Conservation (phyloP, 2,888 invertebrate genomes). For the Pycnomerus fuliginosus region DNA sequence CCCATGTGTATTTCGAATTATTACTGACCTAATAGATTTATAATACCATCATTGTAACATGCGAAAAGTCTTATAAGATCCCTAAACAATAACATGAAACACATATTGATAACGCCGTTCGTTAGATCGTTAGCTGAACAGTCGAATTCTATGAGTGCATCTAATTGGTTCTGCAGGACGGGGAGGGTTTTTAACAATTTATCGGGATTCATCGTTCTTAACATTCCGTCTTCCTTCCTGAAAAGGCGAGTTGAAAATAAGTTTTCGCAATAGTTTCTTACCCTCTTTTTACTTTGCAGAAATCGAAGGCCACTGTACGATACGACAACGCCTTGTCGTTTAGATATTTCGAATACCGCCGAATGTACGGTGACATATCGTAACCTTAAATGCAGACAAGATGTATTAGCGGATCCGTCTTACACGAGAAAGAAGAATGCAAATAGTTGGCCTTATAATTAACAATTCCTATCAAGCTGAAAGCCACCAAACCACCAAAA, state of each 20-base stretch:
- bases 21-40: slow-evolving; percentile 74
- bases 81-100: slow-evolving; percentile 97
- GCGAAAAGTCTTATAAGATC: slow-evolving; percentile 98
- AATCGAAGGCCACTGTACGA: slow-evolving; percentile 98
- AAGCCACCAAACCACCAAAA: slow-evolving; percentile 9
- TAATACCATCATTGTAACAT: slow-evolving; percentile 99
- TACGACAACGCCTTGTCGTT: slow-evolving; percentile 99
- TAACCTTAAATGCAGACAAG: slow-evolving; percentile 57
- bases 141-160: slow-evolving; percentile 97
- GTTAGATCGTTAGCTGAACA: slow-evolving; percentile 93
- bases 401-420: neutral
- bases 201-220: slow-evolving; percentile 97
- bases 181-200: slow-evolving; percentile 97
- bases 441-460: slow-evolving; percentile 1
- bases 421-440: neutral
- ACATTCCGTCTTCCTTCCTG: slow-evolving; percentile 91
- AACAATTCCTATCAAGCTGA: neutral
- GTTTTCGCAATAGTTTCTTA: slow-evolving; percentile 1
- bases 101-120: slow-evolving; percentile 96
- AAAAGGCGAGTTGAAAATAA: slow-evolving; percentile 21
- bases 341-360: slow-evolving; percentile 98
- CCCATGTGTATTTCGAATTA: neutral
- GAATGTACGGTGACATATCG: slow-evolving; percentile 99
- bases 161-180: slow-evolving; percentile 93
- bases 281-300: slow-evolving; percentile 99